Evolutionary conservation across 2,797 vertebrate genomes (phyloP).

Genomic region (Enteromius mattozi): DNA sequence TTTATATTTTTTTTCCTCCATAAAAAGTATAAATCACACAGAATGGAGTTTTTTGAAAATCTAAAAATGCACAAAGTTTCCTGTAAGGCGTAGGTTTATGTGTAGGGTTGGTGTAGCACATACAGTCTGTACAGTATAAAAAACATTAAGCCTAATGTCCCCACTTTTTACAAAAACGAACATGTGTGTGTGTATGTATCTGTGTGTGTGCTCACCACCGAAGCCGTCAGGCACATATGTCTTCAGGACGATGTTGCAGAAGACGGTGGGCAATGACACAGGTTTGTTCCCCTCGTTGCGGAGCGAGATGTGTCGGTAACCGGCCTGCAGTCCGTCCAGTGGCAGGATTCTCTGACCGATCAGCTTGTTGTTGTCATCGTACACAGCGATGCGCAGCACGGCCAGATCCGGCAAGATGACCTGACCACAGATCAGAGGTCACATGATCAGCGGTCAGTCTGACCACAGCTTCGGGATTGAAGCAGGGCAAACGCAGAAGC

Average conservation of each 20-base stretch:
- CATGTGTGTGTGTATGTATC: background rate
- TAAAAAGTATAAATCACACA: too few relatives aligned
- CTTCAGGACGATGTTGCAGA: constrained; percentile 99
- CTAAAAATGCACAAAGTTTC: too few relatives aligned
- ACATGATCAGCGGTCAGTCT: background rate
- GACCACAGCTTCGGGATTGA: background rate
- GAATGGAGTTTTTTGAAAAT: too few relatives aligned
- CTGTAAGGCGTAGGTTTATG: too few relatives aligned
- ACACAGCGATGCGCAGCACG: constrained; percentile 95
- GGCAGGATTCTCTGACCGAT: constrained; percentile 97
- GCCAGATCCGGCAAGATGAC: constrained; percentile 97
- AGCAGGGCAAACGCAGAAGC: background rate
- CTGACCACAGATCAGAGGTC: constrained; percentile 68
- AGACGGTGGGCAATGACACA: constrained; percentile 93
- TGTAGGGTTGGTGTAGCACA: too few relatives aligned
- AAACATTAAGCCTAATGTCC: too few relatives aligned
- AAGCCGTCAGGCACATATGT: constrained; percentile 98
- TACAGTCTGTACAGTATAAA: too few relatives aligned
- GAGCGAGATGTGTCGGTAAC: constrained; percentile 97
- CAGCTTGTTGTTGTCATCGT: constrained; percentile 96
- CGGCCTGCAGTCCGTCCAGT: constrained; percentile 95
- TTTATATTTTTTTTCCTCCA: too few relatives aligned
- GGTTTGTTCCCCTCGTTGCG: constrained; percentile 98
- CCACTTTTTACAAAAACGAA: too few relatives aligned
- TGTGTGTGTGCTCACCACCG: constrained; percentile 84